phyloP scores from a whole-genome alignment of 2,888 invertebrate species.

The Ypsolopha sequella region DNA sequence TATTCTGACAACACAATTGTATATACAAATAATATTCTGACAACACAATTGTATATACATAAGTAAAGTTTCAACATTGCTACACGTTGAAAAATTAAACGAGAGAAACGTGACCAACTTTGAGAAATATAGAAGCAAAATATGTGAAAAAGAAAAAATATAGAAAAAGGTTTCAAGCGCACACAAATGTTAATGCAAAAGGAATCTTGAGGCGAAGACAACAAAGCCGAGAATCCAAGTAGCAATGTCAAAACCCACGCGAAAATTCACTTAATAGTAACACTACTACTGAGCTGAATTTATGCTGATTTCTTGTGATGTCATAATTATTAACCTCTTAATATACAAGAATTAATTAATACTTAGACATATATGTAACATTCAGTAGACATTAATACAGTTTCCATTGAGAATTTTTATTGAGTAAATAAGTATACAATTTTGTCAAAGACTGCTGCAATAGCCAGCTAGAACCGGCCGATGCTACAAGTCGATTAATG shows the following conservation, averaged over 20 bases:
- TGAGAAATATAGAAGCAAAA: slow-evolving; percentile 39
- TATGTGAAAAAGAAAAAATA: slow-evolving; percentile 6
- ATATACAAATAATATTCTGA: slow-evolving; percentile 40
- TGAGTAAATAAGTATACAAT: slow-evolving; percentile 31
- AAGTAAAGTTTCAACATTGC: slow-evolving; percentile 60
- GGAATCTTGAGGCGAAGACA: slow-evolving; percentile 14
- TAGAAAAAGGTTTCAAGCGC: not conserved
- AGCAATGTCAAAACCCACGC: slow-evolving; percentile 62
- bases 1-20: slow-evolving; percentile 47
- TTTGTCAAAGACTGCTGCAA: slow-evolving; percentile 14
- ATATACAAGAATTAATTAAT: slow-evolving; percentile 23
- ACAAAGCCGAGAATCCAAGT: slow-evolving; percentile 24
- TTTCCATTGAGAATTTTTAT: slow-evolving; percentile 46
- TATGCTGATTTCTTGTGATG: slow-evolving; percentile 38
- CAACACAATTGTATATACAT: slow-evolving; percentile 42
- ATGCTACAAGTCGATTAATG: too few species aligned
- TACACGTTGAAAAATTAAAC: slow-evolving; percentile 23
- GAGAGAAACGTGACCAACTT: slow-evolving; percentile 41
- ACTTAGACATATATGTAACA: slow-evolving; percentile 67
- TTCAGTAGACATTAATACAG: slow-evolving; percentile 63
- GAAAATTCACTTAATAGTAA: slow-evolving; percentile 20
- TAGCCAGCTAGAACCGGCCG: too few species aligned
- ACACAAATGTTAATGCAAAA: not conserved
- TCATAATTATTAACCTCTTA: slow-evolving; percentile 42
- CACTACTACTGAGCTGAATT: slow-evolving; percentile 55